These are phyloP conservation scores for Coelogynopora nodosa DNA, from an alignment of 2,888 invertebrate genomes.

Conservation along the genomic window DNA sequence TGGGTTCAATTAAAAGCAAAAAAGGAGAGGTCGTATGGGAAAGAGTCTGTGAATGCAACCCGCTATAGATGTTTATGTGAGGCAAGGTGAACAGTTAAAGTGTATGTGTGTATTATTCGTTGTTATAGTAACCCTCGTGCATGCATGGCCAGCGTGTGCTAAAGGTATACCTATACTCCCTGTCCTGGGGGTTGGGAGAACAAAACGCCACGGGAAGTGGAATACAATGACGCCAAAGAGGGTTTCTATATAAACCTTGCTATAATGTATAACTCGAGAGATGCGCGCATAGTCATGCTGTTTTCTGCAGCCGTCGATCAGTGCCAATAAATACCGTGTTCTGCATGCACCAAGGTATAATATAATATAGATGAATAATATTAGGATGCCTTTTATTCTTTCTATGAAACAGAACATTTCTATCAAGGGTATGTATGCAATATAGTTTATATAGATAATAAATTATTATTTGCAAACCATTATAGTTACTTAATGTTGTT, in stretches of 20 bases:
- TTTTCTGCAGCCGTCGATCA: background rate
- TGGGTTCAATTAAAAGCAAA: background rate
- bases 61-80: background rate
- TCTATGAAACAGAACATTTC: background rate
- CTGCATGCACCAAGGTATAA: background rate
- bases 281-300: background rate
- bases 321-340: background rate
- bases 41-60: background rate
- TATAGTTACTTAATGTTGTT: background rate
- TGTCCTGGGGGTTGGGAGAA: background rate
- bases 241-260: background rate
- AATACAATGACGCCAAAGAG: constrained; percentile 22
- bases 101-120: too few species aligned
- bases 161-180: background rate
- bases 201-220: constrained; percentile 19
- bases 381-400: background rate
- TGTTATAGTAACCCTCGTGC: background rate
- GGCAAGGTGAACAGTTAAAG: too few species aligned
- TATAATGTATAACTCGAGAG: background rate
- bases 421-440: background rate
- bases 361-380: background rate
- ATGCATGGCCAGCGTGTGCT: constrained; percentile 23
- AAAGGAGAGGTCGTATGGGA: background rate
- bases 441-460: background rate
- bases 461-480: background rate